A percentile compares a stretch with the other conserved stretches of the same genome.
Evolutionary conservation across 2,797 vertebrate species (phyloP).

Genomic region (Ctenopoma kingsleyae): DNA sequence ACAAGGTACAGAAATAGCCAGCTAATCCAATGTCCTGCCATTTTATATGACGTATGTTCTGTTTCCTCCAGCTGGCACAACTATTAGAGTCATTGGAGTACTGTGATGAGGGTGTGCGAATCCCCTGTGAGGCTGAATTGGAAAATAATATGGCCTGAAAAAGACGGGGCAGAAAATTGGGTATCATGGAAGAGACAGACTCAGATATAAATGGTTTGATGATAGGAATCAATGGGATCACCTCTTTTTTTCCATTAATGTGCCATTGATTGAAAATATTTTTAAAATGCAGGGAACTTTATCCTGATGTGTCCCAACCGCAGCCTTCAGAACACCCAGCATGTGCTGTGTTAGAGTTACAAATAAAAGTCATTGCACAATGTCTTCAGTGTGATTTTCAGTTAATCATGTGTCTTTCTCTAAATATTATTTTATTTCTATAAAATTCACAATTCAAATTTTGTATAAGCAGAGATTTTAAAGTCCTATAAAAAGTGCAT

Average conservation of each 20-base stretch:
- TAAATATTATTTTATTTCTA: too few species aligned
- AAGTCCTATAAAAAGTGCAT: not conserved
- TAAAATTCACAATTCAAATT: too few species aligned
- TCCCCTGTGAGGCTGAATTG: conserved; percentile 63
- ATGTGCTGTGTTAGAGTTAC: not conserved
- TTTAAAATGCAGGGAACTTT: not conserved
- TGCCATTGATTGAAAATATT: conserved; percentile 6
- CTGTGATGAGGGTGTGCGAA: conserved; percentile 63
- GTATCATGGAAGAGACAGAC: conserved; percentile 19
- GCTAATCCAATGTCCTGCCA: conserved; percentile 81
- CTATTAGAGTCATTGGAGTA: conserved; percentile 68
- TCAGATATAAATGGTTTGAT: conserved; percentile 22
- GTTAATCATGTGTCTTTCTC: too few species aligned
- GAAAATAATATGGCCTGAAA: conserved; percentile 64
- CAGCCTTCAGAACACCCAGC: conserved; percentile 6
- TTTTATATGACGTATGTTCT: conserved; percentile 78
- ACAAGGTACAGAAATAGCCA: conserved; percentile 80
- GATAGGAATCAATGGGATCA: conserved; percentile 10
- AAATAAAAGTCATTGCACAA: not conserved
- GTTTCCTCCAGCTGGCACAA: conserved; percentile 77
- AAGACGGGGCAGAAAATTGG: conserved; percentile 39
- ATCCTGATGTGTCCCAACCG: not conserved
- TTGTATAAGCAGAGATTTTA: too few species aligned
- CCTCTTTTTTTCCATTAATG: not conserved
- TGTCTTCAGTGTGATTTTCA: not conserved